Conservation (phyloP, 2,113 vertebrate genomes). For the Nipponia nippon region DNA sequence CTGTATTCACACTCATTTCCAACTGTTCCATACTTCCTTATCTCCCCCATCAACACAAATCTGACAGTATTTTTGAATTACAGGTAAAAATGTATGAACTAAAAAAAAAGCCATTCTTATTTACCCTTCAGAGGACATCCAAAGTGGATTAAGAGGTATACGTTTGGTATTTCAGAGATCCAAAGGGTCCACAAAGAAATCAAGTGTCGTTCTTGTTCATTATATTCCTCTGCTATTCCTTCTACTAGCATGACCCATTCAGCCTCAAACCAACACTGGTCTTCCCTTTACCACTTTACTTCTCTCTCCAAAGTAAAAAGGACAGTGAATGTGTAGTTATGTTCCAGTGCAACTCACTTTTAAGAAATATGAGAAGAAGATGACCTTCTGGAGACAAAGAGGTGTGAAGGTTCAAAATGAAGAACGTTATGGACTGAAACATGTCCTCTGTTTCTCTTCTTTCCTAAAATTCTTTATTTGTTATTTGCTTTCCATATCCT, state of each 20-base stretch:
- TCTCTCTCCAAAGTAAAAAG: not conserved
- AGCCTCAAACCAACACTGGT: not conserved
- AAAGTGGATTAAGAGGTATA: not conserved
- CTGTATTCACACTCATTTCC: not conserved
- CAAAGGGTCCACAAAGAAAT: not conserved
- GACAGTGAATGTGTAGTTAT: not conserved
- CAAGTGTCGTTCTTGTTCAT: not conserved
- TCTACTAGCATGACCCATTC: not conserved
- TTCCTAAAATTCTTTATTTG: not conserved
- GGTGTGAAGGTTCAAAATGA: not conserved
- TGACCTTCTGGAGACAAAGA: not conserved
- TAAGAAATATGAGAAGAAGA: not conserved
- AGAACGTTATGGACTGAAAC: not conserved
- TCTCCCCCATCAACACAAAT: not conserved
- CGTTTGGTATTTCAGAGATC: not conserved
- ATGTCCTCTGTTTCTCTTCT: not conserved
- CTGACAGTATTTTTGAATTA: not conserved
- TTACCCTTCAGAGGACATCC: not conserved
- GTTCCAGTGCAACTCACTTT: not conserved
- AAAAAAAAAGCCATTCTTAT: not conserved
- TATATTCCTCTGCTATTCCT: not conserved
- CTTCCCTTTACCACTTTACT: not conserved
- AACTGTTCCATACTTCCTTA: not conserved
- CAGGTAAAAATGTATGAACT: not conserved
- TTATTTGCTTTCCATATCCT: not conserved